A percentile compares a stretch with the other conserved stretches of the same genome.
phyloP scores from a whole-genome alignment of 2,797 vertebrate genomes.

The Salarias fasciatus region DNA sequence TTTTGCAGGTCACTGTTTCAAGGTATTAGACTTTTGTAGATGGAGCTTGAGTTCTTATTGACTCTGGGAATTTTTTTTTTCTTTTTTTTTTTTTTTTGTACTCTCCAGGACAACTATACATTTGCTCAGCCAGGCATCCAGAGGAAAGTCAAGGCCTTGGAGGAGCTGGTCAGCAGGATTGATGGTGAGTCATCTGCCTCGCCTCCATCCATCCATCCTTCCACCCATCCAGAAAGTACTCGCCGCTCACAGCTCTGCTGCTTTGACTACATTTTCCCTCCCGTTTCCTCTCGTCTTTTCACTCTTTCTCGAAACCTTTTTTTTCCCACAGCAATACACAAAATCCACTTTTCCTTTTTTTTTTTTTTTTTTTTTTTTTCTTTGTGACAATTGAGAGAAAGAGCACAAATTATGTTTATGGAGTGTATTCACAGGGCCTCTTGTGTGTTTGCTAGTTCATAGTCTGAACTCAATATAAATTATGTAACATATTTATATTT shows the following conservation, averaged over 20 bases:
- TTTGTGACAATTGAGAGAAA: not conserved
- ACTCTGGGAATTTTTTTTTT: conserved; percentile 23
- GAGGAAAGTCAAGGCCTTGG: conserved; percentile 93
- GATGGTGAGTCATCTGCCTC: conserved; percentile 87
- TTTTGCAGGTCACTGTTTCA: too few relatives aligned
- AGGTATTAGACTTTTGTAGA: not conserved
- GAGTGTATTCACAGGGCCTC: not conserved
- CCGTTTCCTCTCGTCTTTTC: not conserved
- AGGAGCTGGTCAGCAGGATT: conserved; percentile 95
- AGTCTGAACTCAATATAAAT: not conserved
- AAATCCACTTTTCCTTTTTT: too few relatives aligned
- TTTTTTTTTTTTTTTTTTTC: too few relatives aligned
- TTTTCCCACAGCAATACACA: not conserved
- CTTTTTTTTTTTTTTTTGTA: conserved; percentile 8
- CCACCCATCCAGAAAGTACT: conserved; percentile 29
- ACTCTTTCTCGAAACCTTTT: not conserved
- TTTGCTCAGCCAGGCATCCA: conserved; percentile 98
- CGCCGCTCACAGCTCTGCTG: conserved; percentile 34
- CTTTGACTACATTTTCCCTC: conserved; percentile 21
- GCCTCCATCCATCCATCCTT: conserved; percentile 35
- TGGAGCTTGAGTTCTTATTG: conserved; percentile 5
- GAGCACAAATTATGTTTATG: not conserved
- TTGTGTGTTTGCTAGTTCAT: not conserved
- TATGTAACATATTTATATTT: too few relatives aligned
- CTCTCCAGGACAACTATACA: conserved; percentile 90